Evolutionary conservation across 2,113 vertebrate species (phyloP).

Genomic region (Phocoena sinus): DNA sequence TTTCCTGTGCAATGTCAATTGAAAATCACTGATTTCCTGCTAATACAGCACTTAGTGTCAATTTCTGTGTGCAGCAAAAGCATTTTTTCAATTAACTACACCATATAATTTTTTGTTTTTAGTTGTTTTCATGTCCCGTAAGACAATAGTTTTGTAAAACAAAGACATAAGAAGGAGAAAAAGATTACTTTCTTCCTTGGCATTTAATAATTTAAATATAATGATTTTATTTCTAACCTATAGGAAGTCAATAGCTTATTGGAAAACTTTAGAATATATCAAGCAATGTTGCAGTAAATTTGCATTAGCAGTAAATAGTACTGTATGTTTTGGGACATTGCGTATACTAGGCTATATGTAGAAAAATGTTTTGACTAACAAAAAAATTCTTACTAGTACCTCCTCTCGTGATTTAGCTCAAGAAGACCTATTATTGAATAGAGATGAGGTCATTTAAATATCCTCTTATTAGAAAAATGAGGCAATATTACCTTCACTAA

Average conservation of each 20-base stretch:
- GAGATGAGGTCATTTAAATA: constrained; percentile 17
- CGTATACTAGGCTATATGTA: not conserved
- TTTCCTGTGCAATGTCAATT: constrained; percentile 79
- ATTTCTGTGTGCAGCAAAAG: constrained; percentile 70
- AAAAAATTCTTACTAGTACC: not conserved
- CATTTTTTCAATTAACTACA: constrained; percentile 75
- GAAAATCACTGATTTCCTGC: constrained; percentile 78
- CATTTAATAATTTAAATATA: constrained; percentile 54
- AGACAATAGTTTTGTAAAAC: constrained; percentile 65
- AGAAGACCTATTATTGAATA: not conserved
- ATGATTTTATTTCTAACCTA: constrained; percentile 39
- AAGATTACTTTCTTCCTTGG: constrained; percentile 47
- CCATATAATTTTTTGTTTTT: constrained; percentile 75
- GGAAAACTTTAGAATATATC: constrained; percentile 31
- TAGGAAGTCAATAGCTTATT: constrained; percentile 3
- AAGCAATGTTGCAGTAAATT: constrained; percentile 20
- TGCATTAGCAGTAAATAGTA: not conserved
- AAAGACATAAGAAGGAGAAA: constrained; percentile 66
- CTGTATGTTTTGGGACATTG: not conserved
- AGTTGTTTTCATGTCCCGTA: constrained; percentile 62
- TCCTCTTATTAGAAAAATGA: not conserved
- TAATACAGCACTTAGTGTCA: constrained; percentile 74
- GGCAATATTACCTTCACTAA: not conserved
- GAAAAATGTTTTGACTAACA: constrained; percentile 3
- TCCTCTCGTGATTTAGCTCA: not conserved